Evolutionary conservation across 2,888 invertebrate genomes (phyloP), one percentile per base, ranked within the genome.

Genomic region (Nephrotoma flavescens): DNA sequence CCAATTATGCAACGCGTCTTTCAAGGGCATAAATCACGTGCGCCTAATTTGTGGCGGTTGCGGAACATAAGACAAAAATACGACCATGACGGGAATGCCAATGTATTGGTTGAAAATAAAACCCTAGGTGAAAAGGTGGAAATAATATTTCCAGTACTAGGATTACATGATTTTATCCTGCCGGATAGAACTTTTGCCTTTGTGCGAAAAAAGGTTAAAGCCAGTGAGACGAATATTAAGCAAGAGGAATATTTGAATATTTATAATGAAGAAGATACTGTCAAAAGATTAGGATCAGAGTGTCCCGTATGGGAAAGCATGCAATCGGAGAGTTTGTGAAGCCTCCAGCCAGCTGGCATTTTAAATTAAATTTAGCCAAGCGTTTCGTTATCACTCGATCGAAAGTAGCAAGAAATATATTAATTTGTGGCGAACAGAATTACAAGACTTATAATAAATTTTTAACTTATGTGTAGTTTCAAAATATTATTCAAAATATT

Each of bases 1-100:
- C 89, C 87, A 89, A 89, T 87, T 87, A 88, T 6, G 89, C 87
- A 11, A 87, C 89, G 87, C 86, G 19, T 90, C 90, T 57, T 57
- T 57, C n/a, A 57, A 6, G 2, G 19, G 57, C 57, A 57, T 57
- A 15, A 12, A 57, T 3, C 6, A 12, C 0, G 57, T 57, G n/a
- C 57, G 57, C 19, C 19, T 57, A 57, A 57, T 47, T 89, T 44
- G 88, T 87, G 45, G 89, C 89, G 89, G 88, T 87, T 83, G 86
- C 86, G 83, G 87, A 87, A 83, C 89, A 19, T 1, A 0, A 19
- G 1, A 19, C 19, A 19, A 19, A 19, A 19, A 0, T 19, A 15
- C 57, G 6, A 12, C 19, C 0, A 57, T 57, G 57, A 19, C 3
- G 1, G 4, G 57, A 57, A 57, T 57, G 2, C 12, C 1, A 6